Base-by-base conservation (phyloP, 2,888 invertebrate species). In the Quadroppia sp. region DNA sequence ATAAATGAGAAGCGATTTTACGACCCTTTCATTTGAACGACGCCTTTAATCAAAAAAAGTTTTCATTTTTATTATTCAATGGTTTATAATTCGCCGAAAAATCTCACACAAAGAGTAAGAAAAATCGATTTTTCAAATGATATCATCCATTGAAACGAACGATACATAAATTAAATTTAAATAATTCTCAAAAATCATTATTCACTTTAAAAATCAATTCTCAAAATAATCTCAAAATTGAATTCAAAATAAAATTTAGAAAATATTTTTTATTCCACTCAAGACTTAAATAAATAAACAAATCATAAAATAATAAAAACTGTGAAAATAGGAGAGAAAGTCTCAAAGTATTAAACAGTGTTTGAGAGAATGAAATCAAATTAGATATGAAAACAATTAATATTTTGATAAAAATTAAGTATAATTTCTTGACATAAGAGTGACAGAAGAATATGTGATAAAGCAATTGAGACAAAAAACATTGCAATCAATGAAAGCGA, bases 1-100 rank as follows among this genome's bases (percentile, higher is more conserved):
- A 40, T 64, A 40, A 36, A 15, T 20, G 40, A 23, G 40, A 61
- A 40, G 23, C 23, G 64, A 40, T 64, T 64, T 64, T 36, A 30
- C 36, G 40, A 36, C 64, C 2, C 64, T 32, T 7, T 32, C 2
- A n/a, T 13, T 36, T 30, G 64, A 64, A 20, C 3, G 36, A 64
- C 64, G 64, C 64, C 64, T 64, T 64, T 32, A 64, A 36, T 20
- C 20, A 64, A 64, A 64, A 23, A 50, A 4, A 9, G 20, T 17
- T 20, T 50, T 50, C 20, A 50, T 9, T n/a, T 20, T 28, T 11
- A 40, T 64, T 40, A 25, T 53, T 64, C 40, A 23, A 36, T 23
- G 20, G 40, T 32, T 64, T 64, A 28, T 56, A 28, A 56, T 56
- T 56, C 56, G 1, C 30, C 7, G 36, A 45, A 45, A 45, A 45